Evolutionary conservation across 2,888 invertebrate species (phyloP), one percentile per base, ranked within the genome.

Genomic region (Sepiola atlantica): DNA sequence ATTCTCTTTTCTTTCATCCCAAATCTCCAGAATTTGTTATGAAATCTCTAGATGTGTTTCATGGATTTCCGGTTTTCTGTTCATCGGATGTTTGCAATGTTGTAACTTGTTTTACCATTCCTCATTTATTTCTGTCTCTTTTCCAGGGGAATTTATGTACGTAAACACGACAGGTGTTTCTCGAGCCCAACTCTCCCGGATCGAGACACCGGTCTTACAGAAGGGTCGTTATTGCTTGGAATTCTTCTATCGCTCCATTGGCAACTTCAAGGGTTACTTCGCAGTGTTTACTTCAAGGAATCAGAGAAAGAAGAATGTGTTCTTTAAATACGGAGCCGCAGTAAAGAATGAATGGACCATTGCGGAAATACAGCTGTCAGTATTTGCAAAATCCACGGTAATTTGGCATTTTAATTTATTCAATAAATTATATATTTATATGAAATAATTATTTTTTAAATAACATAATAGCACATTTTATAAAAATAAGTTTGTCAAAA

Each of bases 71-170:
- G 45, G 45, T 45, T 45, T 45, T 45, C 45, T 8, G 8, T 8
- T 45, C 45, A 45, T 45, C 45, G 45, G 45, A 45, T 45, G 2
- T 45, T 45, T 4, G 2, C 45, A 45, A 45, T 45, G 45, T 2
- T 45, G 45, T 4, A 8, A 4, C 45, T 45, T 45, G 45, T n/a
- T 77, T 24, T 12, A n/a, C 14, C n/a, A n/a, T 77, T 32, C 77
- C 0, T 45, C 4, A 8, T 10, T 28, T 28, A 0, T 28, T 91
- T 0, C 28, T 91, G 93, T 92, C 18, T 93, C n/a, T 21, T 28
- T 94, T 94, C 4, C 94, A 96, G 96, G 96, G 93, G 93, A 95
- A 35, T 96, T 96, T 95, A 94, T 96, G 54, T 95, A 95, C 92
- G 95, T 96, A 32, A 95, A 96, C 94, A 95, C 95, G 55, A 93